Evolutionary conservation across 2,113 vertebrate species (phyloP).

Genomic region (Ivindomyrus marchei): DNA sequence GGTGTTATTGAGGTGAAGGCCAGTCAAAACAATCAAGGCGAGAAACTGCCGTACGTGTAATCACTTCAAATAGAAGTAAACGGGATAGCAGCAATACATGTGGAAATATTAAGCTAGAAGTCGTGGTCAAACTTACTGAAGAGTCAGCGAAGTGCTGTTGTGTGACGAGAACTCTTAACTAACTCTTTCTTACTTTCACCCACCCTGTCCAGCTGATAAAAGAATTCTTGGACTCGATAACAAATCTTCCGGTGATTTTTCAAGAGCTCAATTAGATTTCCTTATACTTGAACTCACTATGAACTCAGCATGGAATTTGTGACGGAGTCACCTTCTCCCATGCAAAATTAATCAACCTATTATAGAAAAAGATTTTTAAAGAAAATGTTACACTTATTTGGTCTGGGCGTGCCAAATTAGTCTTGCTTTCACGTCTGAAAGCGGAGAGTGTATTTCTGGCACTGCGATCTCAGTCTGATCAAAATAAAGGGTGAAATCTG

Average conservation of each 20-base stretch:
- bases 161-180: not conserved
- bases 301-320: slow-evolving; percentile 9
- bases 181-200: no score
- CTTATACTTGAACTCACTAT: not conserved
- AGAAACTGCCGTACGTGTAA: not conserved
- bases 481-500: not conserved
- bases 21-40: not conserved
- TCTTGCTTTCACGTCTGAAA: not conserved
- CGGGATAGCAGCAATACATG: not conserved
- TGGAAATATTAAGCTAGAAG: not conserved
- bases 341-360: not conserved
- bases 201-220: not conserved
- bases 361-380: not conserved
- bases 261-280: not conserved
- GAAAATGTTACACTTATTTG: not conserved
- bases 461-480: not conserved
- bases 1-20: not conserved
- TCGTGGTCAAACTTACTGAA: not conserved
- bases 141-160: not conserved
- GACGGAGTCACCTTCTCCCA: not conserved
- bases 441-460: not conserved
- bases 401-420: not conserved
- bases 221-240: not conserved
- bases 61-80: not conserved
- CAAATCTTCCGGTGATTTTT: not conserved